These are phyloP conservation scores for Fringilla coelebs DNA, from an alignment of 2,797 vertebrate genomes.

Conservation along the genomic window DNA sequence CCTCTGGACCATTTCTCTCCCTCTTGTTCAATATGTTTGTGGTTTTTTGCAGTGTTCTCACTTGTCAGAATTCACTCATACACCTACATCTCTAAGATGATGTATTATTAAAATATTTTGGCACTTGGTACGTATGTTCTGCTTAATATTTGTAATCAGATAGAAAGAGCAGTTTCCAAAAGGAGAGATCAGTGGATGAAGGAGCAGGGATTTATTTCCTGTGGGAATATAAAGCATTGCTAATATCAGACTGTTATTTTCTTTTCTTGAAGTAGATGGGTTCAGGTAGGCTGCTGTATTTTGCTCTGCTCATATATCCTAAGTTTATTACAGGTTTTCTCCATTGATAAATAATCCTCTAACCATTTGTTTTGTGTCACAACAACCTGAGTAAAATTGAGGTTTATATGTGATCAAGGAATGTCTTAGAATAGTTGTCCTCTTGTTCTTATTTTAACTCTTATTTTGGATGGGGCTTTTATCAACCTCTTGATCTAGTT, in stretches of 20 bases:
- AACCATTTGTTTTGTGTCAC: not conserved
- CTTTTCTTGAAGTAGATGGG: not conserved
- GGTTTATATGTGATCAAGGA: not conserved
- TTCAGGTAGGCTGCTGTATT: not conserved
- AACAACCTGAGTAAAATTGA: not conserved
- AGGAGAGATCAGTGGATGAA: not conserved
- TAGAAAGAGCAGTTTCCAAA: not conserved
- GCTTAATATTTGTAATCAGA: not conserved
- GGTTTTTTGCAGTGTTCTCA: not conserved
- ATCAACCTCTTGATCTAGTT: not conserved
- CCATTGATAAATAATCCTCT: not conserved
- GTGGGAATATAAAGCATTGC: not conserved
- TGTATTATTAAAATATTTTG: constrained; percentile 17
- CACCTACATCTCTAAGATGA: not conserved
- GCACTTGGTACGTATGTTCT: not conserved
- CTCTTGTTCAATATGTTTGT: not conserved
- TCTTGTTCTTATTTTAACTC: not conserved
- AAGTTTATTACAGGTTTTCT: not conserved
- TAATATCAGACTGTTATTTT: not conserved
- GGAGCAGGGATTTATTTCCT: not conserved
- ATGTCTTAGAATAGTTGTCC: not conserved
- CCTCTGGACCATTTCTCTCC: not conserved
- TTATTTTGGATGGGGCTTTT: not conserved
- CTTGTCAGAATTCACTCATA: not conserved
- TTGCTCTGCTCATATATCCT: not conserved